Conservation (phyloP, 2,888 invertebrate species). For the Boloria euphrosyne region DNA sequence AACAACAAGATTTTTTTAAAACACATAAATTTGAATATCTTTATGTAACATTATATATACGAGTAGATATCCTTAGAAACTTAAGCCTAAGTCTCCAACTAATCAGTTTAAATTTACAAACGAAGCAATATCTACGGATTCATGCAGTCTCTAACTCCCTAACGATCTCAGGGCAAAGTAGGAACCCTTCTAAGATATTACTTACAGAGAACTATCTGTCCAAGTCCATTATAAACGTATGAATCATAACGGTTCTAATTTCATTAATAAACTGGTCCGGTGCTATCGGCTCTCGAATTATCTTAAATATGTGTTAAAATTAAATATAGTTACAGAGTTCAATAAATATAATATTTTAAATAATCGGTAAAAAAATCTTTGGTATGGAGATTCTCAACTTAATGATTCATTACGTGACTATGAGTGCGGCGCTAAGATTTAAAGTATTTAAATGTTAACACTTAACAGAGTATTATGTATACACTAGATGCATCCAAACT, state of each 20-base stretch:
- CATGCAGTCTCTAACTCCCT: conserved; percentile 47
- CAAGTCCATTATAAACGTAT: conserved; percentile 64
- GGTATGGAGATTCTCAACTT: too few species aligned
- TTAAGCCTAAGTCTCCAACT: conserved; percentile 16
- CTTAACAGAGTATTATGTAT: too few species aligned
- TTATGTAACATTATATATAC: neutral
- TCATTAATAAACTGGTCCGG: neutral
- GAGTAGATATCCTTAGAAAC: conserved; percentile 13
- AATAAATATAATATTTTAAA: too few species aligned
- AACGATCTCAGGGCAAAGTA: conserved; percentile 63
- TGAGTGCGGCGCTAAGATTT: too few species aligned
- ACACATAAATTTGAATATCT: too few species aligned
- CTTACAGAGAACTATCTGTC: conserved; percentile 53
- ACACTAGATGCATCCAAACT: too few species aligned
- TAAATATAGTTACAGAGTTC: too few species aligned
- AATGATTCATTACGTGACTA: too few species aligned
- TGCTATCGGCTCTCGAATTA: neutral
- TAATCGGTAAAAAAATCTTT: too few species aligned
- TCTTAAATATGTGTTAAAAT: neutral
- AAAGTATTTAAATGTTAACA: too few species aligned
- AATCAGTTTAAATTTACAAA: conserved; percentile 28
- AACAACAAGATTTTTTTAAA: too few species aligned
- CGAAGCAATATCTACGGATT: conserved; percentile 38
- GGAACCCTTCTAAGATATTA: conserved; percentile 62
- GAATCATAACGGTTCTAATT: neutral